These are phyloP conservation scores for Drosophila littoralis DNA, from an alignment of 1,140 invertebrate genomes.

Conservation along the genomic window DNA sequence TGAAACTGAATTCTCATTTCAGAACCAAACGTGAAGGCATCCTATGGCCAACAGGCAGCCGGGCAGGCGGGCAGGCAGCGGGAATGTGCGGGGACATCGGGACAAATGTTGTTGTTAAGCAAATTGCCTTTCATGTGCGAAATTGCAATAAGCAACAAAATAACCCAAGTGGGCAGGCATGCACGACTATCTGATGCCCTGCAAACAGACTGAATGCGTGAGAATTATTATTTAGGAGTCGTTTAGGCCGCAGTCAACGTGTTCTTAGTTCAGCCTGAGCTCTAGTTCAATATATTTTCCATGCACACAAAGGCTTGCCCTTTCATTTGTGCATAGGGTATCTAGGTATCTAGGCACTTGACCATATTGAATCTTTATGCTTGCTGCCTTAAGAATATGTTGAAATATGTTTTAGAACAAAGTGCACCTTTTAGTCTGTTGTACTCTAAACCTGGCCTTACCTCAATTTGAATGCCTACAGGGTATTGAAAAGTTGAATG, in stretches of 20 bases:
- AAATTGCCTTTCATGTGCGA: slow-evolving; percentile 50
- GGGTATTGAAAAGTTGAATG: slow-evolving; percentile 18
- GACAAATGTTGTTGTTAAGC: slow-evolving; percentile 36
- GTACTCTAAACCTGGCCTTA: too few species aligned
- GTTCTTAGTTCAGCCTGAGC: too few species aligned
- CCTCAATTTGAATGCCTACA: background rate
- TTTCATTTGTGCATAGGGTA: too few species aligned
- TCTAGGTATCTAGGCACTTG: too few species aligned
- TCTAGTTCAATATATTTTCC: too few species aligned
- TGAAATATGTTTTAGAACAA: too few species aligned
- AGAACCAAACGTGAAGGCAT: slow-evolving; percentile 20
- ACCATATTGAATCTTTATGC: too few species aligned
- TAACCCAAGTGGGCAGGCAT: background rate
- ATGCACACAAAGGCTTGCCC: too few species aligned
- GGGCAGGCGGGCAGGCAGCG: background rate
- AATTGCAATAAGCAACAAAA: slow-evolving; percentile 28
- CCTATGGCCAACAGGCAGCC: slow-evolving; percentile 21
- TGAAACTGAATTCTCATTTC: slow-evolving; percentile 51
- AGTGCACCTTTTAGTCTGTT: too few species aligned
- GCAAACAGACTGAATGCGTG: too few species aligned
- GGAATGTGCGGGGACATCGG: background rate
- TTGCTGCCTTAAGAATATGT: too few species aligned
- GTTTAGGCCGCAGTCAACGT: too few species aligned
- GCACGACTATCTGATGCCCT: background rate
- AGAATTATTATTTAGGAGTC: background rate